Conservation (phyloP, 2,797 vertebrate species). For the Podargus strigoides region DNA sequence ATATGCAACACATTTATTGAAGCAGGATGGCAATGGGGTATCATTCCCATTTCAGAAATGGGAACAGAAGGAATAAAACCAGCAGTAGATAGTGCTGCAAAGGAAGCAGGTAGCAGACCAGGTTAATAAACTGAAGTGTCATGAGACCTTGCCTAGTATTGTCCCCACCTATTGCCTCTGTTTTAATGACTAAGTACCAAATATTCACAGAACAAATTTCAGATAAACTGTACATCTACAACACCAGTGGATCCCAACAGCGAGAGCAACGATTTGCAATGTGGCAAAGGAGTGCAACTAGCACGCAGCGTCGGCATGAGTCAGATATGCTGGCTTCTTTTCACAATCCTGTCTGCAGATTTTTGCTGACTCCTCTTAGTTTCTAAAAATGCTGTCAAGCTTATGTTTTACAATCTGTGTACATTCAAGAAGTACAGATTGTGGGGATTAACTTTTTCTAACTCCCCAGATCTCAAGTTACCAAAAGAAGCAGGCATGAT, state of each 20-base stretch:
- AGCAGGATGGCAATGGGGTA: background rate
- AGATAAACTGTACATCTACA: background rate
- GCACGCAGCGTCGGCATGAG: background rate
- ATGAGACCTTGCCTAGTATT: background rate
- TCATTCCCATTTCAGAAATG: background rate
- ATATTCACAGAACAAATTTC: background rate
- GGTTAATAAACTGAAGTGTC: background rate
- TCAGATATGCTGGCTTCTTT: slow-evolving; percentile 26
- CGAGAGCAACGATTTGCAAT: background rate
- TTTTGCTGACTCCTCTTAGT: slow-evolving; percentile 58
- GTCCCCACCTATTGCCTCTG: too few relatives aligned
- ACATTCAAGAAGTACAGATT: background rate
- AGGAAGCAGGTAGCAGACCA: background rate
- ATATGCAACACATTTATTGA: background rate
- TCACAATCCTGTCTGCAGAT: background rate
- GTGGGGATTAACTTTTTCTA: slow-evolving; percentile 4
- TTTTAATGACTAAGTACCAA: background rate
- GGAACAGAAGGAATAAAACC: background rate
- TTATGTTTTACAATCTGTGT: slow-evolving; percentile 55
- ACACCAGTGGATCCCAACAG: background rate
- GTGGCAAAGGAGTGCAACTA: background rate
- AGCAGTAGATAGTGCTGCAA: background rate
- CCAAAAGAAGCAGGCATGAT: background rate
- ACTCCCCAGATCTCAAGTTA: background rate
- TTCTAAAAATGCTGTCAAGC: slow-evolving; percentile 54